These are phyloP conservation scores for Ophthalmotilapia sp. DNA, from an alignment of 2,113 vertebrate species.

Conservation along the genomic window DNA sequence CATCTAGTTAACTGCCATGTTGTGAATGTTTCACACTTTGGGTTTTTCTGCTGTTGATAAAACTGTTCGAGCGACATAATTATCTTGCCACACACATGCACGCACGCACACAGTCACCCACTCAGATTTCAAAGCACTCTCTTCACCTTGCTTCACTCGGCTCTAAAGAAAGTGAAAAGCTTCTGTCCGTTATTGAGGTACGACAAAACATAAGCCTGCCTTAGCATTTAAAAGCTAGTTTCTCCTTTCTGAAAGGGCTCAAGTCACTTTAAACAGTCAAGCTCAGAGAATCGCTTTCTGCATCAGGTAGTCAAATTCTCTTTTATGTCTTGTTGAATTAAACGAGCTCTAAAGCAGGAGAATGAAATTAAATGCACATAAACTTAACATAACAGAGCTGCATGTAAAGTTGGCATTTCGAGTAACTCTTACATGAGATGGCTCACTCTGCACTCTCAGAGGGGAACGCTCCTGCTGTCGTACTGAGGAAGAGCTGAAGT, in stretches of 20 bases:
- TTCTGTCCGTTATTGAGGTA: neutral
- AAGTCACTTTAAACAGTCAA: slow-evolving; percentile 7
- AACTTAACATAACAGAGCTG: neutral
- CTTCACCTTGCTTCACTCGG: neutral
- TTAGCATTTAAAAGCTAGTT: neutral
- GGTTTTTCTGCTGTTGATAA: neutral
- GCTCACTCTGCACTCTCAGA: neutral
- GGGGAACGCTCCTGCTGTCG: neutral
- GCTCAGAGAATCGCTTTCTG: neutral
- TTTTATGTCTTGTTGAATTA: neutral
- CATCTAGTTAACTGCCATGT: neutral
- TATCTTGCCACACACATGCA: neutral
- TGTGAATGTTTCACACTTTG: neutral
- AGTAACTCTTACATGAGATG: neutral
- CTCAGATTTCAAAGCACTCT: neutral
- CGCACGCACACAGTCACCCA: neutral
- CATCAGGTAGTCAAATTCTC: slow-evolving; percentile 25
- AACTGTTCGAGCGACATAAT: neutral
- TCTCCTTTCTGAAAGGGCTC: neutral
- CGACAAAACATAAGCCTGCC: neutral
- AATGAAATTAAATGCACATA: neutral
- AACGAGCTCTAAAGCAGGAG: neutral
- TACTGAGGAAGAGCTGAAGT: neutral
- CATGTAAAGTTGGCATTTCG: neutral
- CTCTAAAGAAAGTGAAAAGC: neutral